These are phyloP conservation scores for Glaucopsyche alexis DNA, from an alignment of 2,888 invertebrate species.

Conservation along the genomic window DNA sequence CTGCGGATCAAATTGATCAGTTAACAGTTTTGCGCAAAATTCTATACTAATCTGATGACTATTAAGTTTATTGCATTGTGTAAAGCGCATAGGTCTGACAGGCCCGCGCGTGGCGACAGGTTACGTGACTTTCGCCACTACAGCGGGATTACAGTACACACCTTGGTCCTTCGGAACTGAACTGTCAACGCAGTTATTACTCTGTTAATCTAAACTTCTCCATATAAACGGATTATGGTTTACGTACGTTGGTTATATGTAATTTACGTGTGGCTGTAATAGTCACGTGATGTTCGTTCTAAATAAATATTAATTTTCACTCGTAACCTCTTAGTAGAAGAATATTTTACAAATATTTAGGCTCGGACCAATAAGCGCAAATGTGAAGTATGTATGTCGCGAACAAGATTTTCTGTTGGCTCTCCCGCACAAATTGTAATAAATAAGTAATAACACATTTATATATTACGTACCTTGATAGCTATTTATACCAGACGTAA, in stretches of 20 bases:
- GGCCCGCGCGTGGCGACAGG: conserved; percentile 51
- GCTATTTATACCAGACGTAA: too few relatives aligned
- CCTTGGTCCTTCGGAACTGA: conserved; percentile 62
- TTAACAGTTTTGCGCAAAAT: conserved; percentile 46
- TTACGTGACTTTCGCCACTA: conserved; percentile 59
- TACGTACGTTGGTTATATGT: background rate
- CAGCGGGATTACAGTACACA: conserved; percentile 63
- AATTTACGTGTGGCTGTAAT: background rate
- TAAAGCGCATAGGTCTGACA: conserved; percentile 52
- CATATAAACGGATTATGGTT: conserved; percentile 61
- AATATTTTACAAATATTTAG: background rate
- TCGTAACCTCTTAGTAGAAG: background rate
- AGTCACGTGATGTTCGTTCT: conserved; percentile 1
- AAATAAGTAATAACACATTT: too few relatives aligned
- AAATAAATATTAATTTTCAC: background rate
- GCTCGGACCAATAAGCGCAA: too few relatives aligned
- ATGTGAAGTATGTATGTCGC: too few relatives aligned
- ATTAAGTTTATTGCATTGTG: conserved; percentile 66
- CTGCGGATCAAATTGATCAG: background rate
- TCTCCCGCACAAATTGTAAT: too few relatives aligned
- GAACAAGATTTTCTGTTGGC: too few relatives aligned
- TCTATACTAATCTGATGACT: conserved; percentile 60
- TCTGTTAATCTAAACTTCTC: conserved; percentile 56
- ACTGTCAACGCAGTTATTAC: conserved; percentile 68
- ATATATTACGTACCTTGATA: too few relatives aligned